A percentile compares a stretch with the other conserved stretches of the same genome.
These are phyloP conservation scores for Saturnia japonica DNA, from an alignment of 2,888 invertebrate species.

Conservation along the genomic window DNA sequence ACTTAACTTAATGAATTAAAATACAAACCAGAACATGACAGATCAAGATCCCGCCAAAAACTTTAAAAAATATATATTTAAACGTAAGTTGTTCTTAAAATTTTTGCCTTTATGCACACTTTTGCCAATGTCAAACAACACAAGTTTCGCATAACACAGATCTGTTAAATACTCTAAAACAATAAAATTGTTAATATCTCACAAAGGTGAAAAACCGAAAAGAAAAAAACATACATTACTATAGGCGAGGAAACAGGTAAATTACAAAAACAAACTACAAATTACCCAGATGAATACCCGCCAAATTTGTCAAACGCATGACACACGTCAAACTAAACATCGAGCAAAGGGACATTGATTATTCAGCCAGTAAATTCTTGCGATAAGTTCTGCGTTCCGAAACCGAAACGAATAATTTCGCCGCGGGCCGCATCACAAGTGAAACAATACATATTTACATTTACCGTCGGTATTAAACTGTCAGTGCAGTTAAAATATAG, in stretches of 20 bases:
- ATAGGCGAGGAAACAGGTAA: neutral
- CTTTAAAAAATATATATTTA: no score
- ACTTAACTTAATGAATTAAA: no score
- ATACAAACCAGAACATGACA: no score
- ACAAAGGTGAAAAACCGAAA: neutral
- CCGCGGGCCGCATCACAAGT: conserved; percentile 66
- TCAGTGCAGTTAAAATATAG: neutral
- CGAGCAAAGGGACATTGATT: conserved; percentile 55
- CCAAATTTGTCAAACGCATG: conserved; percentile 31
- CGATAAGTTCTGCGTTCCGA: conserved; percentile 54
- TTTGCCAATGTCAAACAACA: neutral
- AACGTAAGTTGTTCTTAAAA: neutral
- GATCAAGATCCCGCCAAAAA: no score
- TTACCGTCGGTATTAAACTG: conserved; percentile 18
- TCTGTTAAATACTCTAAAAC: neutral
- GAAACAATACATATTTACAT: conserved; percentile 39
- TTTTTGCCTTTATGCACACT: neutral
- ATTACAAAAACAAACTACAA: neutral
- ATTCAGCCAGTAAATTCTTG: conserved; percentile 66
- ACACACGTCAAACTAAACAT: conserved; percentile 45
- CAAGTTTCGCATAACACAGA: neutral
- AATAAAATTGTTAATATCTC: neutral
- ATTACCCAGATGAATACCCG: conserved; percentile 24
- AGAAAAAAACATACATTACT: neutral
- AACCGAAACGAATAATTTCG: conserved; percentile 62